Conservation (phyloP, 2,888 invertebrate genomes). For the Lucinisca nassula region DNA sequence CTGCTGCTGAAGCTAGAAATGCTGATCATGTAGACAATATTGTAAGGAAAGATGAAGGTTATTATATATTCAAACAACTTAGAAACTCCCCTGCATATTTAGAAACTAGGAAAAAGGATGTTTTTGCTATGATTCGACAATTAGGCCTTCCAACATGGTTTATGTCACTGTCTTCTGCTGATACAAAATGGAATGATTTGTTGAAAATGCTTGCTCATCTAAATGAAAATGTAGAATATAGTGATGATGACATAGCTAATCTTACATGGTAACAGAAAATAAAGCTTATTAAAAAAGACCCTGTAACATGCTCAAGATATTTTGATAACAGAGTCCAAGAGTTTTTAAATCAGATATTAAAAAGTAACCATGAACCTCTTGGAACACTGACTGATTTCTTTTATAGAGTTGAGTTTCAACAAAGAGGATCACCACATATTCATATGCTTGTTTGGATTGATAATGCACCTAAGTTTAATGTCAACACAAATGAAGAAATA, state of each 20-base stretch:
- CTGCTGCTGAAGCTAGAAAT: slow-evolving; percentile 44
- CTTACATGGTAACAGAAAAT: slow-evolving; percentile 55
- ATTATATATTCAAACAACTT: slow-evolving; percentile 78
- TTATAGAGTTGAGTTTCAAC: slow-evolving; percentile 55
- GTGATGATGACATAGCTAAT: slow-evolving; percentile 24
- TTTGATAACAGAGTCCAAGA: slow-evolving; percentile 52
- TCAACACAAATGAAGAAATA: too few relatives aligned
- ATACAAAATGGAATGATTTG: slow-evolving; percentile 59
- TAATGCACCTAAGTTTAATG: too few relatives aligned
- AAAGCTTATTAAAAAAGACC: slow-evolving; percentile 27
- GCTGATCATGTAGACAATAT: slow-evolving; percentile 47
- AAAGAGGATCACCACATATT: too few relatives aligned
- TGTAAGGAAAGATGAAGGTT: slow-evolving; percentile 80
- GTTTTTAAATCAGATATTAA: slow-evolving; percentile 28
- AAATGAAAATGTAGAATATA: slow-evolving; percentile 18
- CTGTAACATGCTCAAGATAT: slow-evolving; percentile 19
- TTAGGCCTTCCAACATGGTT: slow-evolving; percentile 70
- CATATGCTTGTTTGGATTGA: too few relatives aligned
- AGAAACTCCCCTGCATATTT: slow-evolving; percentile 52
- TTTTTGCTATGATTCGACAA: slow-evolving; percentile 72
- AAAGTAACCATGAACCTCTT: slow-evolving; percentile 14
- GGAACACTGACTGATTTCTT: slow-evolving; percentile 22
- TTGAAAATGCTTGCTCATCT: slow-evolving; percentile 48
- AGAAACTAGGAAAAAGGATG: slow-evolving; percentile 56
- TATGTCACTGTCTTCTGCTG: slow-evolving; percentile 64